phyloP scores from a whole-genome alignment of 2,888 invertebrate genomes.

The Lydus trimaculatus region DNA sequence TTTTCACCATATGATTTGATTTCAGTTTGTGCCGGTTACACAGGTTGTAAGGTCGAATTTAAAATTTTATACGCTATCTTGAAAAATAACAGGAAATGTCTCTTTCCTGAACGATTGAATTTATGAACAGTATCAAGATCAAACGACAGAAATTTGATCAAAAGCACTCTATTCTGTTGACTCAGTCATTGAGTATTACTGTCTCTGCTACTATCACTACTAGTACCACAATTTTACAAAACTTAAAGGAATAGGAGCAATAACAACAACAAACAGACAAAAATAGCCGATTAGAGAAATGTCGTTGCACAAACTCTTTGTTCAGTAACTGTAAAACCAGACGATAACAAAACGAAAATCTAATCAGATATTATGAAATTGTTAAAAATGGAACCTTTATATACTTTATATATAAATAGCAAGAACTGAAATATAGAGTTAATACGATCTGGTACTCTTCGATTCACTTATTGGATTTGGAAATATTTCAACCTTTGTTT shows the following conservation, averaged over 20 bases:
- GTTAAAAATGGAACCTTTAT: background rate
- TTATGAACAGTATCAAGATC: slow-evolving; percentile 35
- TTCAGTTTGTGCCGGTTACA: background rate
- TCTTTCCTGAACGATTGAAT: slow-evolving; percentile 20
- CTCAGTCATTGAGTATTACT: background rate
- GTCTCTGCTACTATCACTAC: background rate
- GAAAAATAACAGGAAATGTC: slow-evolving; percentile 6
- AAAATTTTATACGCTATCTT: background rate
- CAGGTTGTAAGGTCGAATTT: background rate
- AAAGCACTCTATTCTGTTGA: slow-evolving; percentile 13
- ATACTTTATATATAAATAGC: background rate
- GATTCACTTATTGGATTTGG: slow-evolving; percentile 26
- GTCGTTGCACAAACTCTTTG: background rate
- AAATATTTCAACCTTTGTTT: slow-evolving; percentile 25
- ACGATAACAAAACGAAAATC: background rate
- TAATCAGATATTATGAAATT: background rate
- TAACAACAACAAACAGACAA: background rate
- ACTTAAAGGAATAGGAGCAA: slow-evolving; percentile 33
- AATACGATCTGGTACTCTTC: slow-evolving; percentile 23
- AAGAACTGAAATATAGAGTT: slow-evolving; percentile 18
- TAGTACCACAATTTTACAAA: background rate
- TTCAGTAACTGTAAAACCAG: background rate
- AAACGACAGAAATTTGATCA: slow-evolving; percentile 43
- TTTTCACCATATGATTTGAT: background rate
- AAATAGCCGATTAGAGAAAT: background rate